phyloP scores from a whole-genome alignment of 2,797 vertebrate species.

The Brachyalestes nurse region DNA sequence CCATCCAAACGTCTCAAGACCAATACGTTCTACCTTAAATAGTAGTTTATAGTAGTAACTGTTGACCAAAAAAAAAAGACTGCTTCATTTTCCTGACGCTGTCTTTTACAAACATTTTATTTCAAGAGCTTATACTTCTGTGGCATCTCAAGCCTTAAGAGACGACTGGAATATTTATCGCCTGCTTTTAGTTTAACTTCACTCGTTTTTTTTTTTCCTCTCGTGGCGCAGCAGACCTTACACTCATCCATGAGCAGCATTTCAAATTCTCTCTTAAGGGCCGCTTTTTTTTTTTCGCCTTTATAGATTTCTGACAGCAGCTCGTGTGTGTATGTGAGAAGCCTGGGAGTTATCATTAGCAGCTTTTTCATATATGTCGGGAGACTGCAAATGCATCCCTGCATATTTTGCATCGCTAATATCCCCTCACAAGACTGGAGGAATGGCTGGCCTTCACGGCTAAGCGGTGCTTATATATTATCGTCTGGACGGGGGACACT shows the following conservation, averaged over 20 bases:
- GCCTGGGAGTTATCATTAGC: conserved; percentile 50
- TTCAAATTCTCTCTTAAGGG: conserved; percentile 36
- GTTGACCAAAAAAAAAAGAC: neutral
- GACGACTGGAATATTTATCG: conserved; percentile 42
- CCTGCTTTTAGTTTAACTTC: conserved; percentile 47
- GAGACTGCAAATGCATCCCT: conserved; percentile 55
- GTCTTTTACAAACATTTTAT: neutral
- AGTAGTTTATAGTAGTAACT: conserved; percentile 1
- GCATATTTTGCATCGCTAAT: conserved; percentile 43
- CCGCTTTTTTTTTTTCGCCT: conserved; percentile 10
- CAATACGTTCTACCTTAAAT: neutral
- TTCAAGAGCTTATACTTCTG: conserved; percentile 11
- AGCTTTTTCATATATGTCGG: conserved; percentile 34
- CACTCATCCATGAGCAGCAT: conserved; percentile 29
- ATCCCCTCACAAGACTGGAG: conserved; percentile 25
- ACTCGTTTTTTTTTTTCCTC: neutral
- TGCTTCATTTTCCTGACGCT: neutral
- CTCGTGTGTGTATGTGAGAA: conserved; percentile 51
- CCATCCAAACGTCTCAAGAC: neutral
- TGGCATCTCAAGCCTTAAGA: conserved; percentile 9
- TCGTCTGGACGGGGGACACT: too few species aligned
- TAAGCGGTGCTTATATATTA: neutral
- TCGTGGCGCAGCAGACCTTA: conserved; percentile 4
- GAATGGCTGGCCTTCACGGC: neutral
- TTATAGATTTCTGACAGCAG: conserved; percentile 41